Evolutionary conservation across 2,113 vertebrate genomes (phyloP), one percentile per base, ranked within the genome.

Genomic region (Melanerpes formicivorus): DNA sequence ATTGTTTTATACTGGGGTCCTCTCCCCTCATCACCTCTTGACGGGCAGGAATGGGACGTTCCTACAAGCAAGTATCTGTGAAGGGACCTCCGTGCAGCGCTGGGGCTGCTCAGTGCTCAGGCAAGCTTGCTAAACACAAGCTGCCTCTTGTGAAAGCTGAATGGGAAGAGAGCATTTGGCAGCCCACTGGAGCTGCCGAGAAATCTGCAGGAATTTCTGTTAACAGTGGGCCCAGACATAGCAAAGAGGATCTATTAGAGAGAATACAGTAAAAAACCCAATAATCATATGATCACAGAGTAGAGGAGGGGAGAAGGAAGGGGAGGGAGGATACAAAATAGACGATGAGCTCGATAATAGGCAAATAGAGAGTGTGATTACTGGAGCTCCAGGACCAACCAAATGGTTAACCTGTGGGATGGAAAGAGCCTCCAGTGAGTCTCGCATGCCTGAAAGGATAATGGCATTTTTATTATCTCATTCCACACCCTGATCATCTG

Each of bases 251-350:
- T 96, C 94, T 98, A 98, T 96, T 98, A 97, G 96, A 94, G 96
- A 97, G 96, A 98, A 97, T 98, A 98, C 97, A 97, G 98, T 97
- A 97, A 60, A 54, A 92, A 93, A 88, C 55, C 55, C 55, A 56
- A 56, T 30, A 93, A 95, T 96, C 97, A 96, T 96, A 96, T 90
- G 92, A 96, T 97, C 95, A 70, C n/a, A 34, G 76, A 93, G 95
- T 80, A 82, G 90, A 80, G 52, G 50, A 44, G 64, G 22, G 54
- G 0, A 44, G 42, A 80, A 92, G 86, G 95, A 91, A 86, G 64
- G 89, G 96, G 94, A 95, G 97, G 93, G 93, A 97, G 96, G 96
- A 63, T 84, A 60, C 40, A 15, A 30, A 60, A 69, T 14, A 88
- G 84, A 95, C 82, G 97, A 96, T 89, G 94, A 96, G 96, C 95